phyloP scores from a whole-genome alignment of 1,140 invertebrate species.

The Babylonia areolata region DNA sequence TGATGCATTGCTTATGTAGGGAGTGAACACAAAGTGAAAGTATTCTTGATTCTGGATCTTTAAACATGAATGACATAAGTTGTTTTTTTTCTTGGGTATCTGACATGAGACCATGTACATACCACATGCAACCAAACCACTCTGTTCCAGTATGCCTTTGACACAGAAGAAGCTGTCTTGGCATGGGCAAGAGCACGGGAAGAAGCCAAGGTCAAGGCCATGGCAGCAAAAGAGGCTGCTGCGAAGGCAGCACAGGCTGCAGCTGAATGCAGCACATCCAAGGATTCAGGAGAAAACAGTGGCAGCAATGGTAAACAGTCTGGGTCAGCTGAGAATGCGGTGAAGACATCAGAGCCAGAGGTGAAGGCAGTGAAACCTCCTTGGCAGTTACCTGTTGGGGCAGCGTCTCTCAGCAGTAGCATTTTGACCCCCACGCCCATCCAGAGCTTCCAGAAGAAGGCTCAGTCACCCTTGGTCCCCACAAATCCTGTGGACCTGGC shows the following conservation, averaged over 20 bases:
- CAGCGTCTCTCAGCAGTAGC: constrained; percentile 46
- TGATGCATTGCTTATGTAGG: too few relatives aligned
- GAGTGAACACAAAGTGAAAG: too few relatives aligned
- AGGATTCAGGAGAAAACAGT: constrained; percentile 30
- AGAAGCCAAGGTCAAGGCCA: constrained; percentile 47
- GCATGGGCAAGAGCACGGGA: constrained; percentile 58
- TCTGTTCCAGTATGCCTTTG: constrained; percentile 61
- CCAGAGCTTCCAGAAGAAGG: constrained; percentile 5
- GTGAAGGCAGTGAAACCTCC: constrained; percentile 26
- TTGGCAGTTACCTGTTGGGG: constrained; percentile 26
- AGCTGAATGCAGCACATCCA: constrained; percentile 20
- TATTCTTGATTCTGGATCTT: too few relatives aligned
- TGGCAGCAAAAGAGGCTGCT: constrained; percentile 18
- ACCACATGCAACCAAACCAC: not conserved
- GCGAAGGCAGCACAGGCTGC: constrained; percentile 13
- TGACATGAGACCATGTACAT: too few relatives aligned
- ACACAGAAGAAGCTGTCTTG: constrained; percentile 64
- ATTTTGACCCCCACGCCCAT: constrained; percentile 59
- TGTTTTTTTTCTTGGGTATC: too few relatives aligned
- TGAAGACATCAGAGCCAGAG: not conserved
- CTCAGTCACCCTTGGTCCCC: not conserved
- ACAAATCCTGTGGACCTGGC: constrained; percentile 55
- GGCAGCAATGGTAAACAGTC: constrained; percentile 28
- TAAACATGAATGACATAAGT: too few relatives aligned
- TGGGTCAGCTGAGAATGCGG: not conserved